Base-by-base conservation (phyloP, 2,888 invertebrate genomes). In the Drosophila paracracens region DNA sequence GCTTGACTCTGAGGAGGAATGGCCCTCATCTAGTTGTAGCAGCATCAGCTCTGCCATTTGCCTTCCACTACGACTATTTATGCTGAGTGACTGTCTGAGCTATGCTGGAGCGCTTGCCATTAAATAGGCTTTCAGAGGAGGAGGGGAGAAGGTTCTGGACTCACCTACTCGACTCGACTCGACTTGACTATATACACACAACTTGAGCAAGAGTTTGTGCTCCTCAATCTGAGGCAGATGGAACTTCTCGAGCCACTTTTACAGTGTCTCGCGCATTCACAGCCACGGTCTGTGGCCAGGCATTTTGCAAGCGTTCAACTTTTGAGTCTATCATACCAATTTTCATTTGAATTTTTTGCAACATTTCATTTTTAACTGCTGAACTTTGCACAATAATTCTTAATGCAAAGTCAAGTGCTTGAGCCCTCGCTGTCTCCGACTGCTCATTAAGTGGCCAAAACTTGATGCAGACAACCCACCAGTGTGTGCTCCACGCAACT, bases 331-430 rank as follows among this genome's bases (percentile, higher is more conserved):
- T 80, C 76, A 70, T 69, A 71, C 58, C 80, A 74, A 79, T 81
- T 81, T 79, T 78, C 70, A 82, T 86, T 80, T 79, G 69, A 75
- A 76, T 83, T 83, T 89, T 81, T 75, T 76, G 75, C 78, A 81
- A 89, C 82, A 88, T 89, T 88, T 90, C 84, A 90, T 89, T 90
- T 88, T 90, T 82, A 81, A 90, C 84, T 82, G 90, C 86, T 83
- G 76, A 90, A 90, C 80, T 89, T 90, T 75, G 78, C 81, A 76
- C 74, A 76, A 80, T 69, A 78, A 77, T 81, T 77, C 72, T 73
- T 61, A n/a, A n/a, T 35, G 6, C 25, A 51, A 35, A 35, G n/a
- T 52, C 56, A 70, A 73, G 59, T 79, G 70, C 59, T 31, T 11
- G 21, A 11, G n/a, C 10, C 43, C 56, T 31, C 43, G 56, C 16